phyloP scores from a whole-genome alignment of 2,888 invertebrate genomes.

The Rhabditophanes sp. region DNA sequence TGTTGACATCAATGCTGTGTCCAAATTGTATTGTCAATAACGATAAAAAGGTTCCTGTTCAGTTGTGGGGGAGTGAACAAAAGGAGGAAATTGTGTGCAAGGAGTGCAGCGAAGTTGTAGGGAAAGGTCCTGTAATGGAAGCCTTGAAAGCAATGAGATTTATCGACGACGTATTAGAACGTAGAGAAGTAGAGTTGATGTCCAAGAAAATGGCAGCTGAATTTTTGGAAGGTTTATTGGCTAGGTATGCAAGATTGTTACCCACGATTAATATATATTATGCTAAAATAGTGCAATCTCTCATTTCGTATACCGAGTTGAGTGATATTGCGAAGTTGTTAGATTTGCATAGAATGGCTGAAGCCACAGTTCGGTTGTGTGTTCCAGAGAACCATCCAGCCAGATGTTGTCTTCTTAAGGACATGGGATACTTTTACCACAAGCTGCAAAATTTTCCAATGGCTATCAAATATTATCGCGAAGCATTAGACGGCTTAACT shows the following conservation, averaged over 20 bases:
- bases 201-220: slow-evolving; percentile 9
- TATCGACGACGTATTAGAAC: slow-evolving; percentile 18
- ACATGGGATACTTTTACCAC: no score
- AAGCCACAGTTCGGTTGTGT: slow-evolving; percentile 27
- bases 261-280: slow-evolving; percentile 21
- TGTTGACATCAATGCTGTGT: slow-evolving; percentile 32
- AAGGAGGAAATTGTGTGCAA: slow-evolving; percentile 20
- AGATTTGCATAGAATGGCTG: slow-evolving; percentile 19
- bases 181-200: slow-evolving; percentile 20
- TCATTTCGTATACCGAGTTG: slow-evolving; percentile 15
- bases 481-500: no score
- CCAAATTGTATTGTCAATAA: no score
- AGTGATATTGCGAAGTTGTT: slow-evolving; percentile 15
- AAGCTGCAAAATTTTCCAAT: no score
- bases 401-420: no score
- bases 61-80: no score
- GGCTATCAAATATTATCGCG: no score
- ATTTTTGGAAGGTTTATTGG: slow-evolving; percentile 17
- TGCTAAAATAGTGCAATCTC: slow-evolving; percentile 19
- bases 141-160: slow-evolving; percentile 22
- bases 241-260: slow-evolving; percentile 11
- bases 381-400: slow-evolving; percentile 36
- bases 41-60: no score
- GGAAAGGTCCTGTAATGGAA: slow-evolving; percentile 14
- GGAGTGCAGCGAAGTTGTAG: slow-evolving; percentile 13